phyloP scores from a whole-genome alignment of 2,797 vertebrate genomes.

The Pteropus rufus region DNA sequence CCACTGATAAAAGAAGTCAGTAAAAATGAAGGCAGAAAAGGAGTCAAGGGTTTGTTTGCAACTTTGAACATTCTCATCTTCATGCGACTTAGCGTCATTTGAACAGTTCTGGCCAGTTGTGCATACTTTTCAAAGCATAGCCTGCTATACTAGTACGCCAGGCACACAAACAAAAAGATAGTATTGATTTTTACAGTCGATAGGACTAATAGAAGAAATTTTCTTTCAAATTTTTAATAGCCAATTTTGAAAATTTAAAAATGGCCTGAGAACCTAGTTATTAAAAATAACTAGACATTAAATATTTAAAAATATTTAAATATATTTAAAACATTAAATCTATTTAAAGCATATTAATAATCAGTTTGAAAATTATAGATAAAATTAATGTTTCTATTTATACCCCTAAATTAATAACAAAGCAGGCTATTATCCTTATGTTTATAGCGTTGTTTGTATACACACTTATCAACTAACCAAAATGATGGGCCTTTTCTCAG shows the following conservation, averaged over 20 bases:
- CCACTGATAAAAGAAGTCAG: background rate
- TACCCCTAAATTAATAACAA: background rate
- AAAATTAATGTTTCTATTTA: background rate
- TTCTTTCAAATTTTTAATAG: background rate
- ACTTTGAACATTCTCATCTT: background rate
- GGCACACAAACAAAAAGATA: background rate
- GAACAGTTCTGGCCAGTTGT: background rate
- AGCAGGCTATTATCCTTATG: background rate
- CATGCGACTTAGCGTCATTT: background rate
- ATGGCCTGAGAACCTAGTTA: accelerated
- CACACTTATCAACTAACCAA: background rate
- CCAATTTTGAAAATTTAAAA: background rate
- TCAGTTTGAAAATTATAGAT: background rate
- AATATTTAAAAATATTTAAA: background rate
- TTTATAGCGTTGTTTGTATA: background rate
- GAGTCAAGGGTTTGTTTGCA: background rate
- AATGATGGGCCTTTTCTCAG: background rate
- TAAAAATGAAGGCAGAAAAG: background rate
- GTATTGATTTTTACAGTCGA: background rate
- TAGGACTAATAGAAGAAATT: background rate
- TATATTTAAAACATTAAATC: background rate
- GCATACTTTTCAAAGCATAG: background rate
- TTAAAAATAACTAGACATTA: background rate
- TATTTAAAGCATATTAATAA: background rate
- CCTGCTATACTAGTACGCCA: background rate